phyloP scores from a whole-genome alignment of 2,113 vertebrate genomes.

The Dinomys branickii region DNA sequence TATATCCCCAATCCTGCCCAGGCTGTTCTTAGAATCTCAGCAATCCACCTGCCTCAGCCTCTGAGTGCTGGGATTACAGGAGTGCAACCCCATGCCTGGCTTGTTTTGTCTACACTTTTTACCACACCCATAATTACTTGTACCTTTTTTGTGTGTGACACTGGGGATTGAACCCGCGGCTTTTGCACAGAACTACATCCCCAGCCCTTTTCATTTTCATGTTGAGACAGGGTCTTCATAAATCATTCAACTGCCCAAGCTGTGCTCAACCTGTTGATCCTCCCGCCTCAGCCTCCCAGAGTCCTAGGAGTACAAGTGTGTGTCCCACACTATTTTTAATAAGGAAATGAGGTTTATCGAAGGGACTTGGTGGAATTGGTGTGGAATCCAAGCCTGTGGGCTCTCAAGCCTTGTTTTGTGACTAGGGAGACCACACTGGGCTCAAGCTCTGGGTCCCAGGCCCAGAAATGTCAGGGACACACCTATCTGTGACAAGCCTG shows the following conservation, averaged over 20 bases:
- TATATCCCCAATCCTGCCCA: no score
- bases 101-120: no score
- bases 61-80: background rate
- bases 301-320: background rate
- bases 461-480: background rate
- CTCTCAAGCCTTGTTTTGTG: background rate
- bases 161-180: no score
- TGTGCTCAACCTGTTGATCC: background rate
- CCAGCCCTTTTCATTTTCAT: background rate
- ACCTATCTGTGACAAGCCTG: background rate
- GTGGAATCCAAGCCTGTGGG: background rate
- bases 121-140: no score
- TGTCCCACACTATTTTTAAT: background rate
- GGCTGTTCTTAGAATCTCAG: background rate
- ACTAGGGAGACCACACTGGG: background rate
- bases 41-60: background rate
- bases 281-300: no score
- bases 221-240: background rate
- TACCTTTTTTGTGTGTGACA: no score
- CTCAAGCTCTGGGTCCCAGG: background rate
- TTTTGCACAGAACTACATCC: no score
- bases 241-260: background rate
- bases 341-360: background rate
- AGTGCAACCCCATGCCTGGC: background rate
- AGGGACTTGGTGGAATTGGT: background rate